Evolutionary conservation across 2,888 invertebrate genomes (phyloP).

Genomic region (Patella pellucida): DNA sequence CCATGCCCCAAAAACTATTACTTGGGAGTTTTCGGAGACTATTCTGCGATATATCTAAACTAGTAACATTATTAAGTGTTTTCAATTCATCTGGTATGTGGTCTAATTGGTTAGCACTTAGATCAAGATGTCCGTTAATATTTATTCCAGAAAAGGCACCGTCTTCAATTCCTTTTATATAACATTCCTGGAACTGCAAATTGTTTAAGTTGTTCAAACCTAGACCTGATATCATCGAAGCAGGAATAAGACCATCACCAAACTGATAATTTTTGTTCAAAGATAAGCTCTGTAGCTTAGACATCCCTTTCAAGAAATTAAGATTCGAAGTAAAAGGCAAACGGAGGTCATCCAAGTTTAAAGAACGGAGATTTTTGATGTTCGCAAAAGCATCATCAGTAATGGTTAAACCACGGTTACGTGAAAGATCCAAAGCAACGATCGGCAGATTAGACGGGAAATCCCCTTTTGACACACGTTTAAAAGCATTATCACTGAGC

Average conservation of each 20-base stretch:
- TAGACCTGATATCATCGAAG: neutral
- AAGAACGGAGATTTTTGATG: neutral
- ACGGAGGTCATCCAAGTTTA: neutral
- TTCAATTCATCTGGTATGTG: conserved; percentile 7
- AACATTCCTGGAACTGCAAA: neutral
- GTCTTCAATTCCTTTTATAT: conserved; percentile 6
- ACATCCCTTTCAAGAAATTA: neutral
- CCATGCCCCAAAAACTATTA: neutral
- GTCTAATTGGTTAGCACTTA: neutral
- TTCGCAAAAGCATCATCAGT: neutral
- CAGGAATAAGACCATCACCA: neutral
- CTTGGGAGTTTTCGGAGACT: neutral
- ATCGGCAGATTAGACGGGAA: neutral
- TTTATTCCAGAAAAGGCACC: neutral
- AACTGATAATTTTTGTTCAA: neutral
- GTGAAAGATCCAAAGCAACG: neutral
- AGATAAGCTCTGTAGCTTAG: neutral
- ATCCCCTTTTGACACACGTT: neutral
- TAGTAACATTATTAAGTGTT: neutral
- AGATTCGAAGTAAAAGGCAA: neutral
- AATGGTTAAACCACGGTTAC: neutral
- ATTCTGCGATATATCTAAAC: neutral
- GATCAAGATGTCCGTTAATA: neutral
- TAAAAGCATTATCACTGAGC: neutral
- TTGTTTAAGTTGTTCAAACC: neutral